Base-by-base conservation (phyloP, 2,113 vertebrate genomes). In the Pimephales promelas region DNA sequence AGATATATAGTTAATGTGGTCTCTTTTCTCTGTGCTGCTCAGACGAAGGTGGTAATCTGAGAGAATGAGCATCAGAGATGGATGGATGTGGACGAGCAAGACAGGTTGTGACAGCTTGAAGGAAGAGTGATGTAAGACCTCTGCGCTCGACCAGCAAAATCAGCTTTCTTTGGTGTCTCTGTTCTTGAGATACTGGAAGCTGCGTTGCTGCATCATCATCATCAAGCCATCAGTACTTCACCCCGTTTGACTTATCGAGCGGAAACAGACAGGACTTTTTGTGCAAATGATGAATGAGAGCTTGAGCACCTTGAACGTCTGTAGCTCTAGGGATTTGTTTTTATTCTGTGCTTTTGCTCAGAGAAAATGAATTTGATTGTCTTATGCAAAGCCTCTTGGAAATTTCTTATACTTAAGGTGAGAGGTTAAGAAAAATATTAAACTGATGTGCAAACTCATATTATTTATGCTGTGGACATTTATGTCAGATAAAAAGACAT, bases 71-170 rank as follows among this genome's bases (percentile, higher is more conserved):
- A 20, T 31, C 54, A 62, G 75, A n/a, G 45, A 86, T 80, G 57
- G 71, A 84, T 74, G 57, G 66, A 86, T 79, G 45, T 36, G n/a
- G 43, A 84, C 64, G 40, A 52, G 66, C 34, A 22, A 57, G 40
- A 71, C 59, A 54, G 64, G 74, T 43, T 59, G 18, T 78, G 68
- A 71, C 57, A 79, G 57, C 57, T 36, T 49, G 68, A 80, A 54
- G 68, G 31, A n/a, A 85, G 73, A 31, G 71, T 84, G 73, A 87
- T 36, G 66, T 70, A 71, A 72, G 66, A 64, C 9, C 10, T 36
- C 62, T 62, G 28, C 73, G 57, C 66, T 28, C 45, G 22, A 81
- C 45, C 59, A 61, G 57, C 13, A 34, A 28, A 82, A 79, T 83
- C 64, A 72, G 59, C 43, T 16, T 54, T 34, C 36, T 36, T 49